These are phyloP conservation scores for Drosophila pseudoananassae DNA, from an alignment of 1,140 invertebrate species.

Conservation along the genomic window DNA sequence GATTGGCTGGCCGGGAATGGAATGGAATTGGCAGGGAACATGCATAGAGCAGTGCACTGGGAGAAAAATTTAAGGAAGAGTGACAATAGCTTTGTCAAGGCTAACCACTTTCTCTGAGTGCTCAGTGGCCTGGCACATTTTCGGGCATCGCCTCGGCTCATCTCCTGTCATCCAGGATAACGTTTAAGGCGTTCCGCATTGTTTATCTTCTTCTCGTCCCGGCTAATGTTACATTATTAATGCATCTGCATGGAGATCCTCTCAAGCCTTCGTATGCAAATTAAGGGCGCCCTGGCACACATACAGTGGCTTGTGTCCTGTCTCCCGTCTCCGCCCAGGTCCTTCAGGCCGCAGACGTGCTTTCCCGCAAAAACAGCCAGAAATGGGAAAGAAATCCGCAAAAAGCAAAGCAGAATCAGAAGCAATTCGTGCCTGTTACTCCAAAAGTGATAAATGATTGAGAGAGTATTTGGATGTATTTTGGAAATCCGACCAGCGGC, in stretches of 20 bases:
- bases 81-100: too few species aligned
- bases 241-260: slow-evolving; percentile 61
- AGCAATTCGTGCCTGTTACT: slow-evolving; percentile 25
- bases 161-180: slow-evolving; percentile 43
- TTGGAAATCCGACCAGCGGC: slow-evolving; percentile 20
- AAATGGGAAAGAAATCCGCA: neutral
- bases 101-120: neutral
- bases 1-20: slow-evolving; percentile 7
- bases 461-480: slow-evolving; percentile 13
- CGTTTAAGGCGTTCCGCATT: slow-evolving; percentile 51
- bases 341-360: slow-evolving; percentile 14
- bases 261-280: slow-evolving; percentile 47
- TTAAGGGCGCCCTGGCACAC: slow-evolving; percentile 9
- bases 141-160: slow-evolving; percentile 17
- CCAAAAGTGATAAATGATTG: slow-evolving; percentile 47
- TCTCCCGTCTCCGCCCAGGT: neutral
- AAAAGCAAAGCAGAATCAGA: slow-evolving; percentile 10
- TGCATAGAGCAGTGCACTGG: neutral
- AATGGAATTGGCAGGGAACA: slow-evolving; percentile 1
- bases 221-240: slow-evolving; percentile 77
- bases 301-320: neutral
- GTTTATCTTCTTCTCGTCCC: slow-evolving; percentile 38
- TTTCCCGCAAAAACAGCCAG: neutral
- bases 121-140: neutral
- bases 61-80: neutral